A percentile compares a stretch with the other conserved stretches of the same genome.
These are phyloP conservation scores for Pinna nobilis DNA, from an alignment of 1,140 invertebrate genomes.

Conservation along the genomic window DNA sequence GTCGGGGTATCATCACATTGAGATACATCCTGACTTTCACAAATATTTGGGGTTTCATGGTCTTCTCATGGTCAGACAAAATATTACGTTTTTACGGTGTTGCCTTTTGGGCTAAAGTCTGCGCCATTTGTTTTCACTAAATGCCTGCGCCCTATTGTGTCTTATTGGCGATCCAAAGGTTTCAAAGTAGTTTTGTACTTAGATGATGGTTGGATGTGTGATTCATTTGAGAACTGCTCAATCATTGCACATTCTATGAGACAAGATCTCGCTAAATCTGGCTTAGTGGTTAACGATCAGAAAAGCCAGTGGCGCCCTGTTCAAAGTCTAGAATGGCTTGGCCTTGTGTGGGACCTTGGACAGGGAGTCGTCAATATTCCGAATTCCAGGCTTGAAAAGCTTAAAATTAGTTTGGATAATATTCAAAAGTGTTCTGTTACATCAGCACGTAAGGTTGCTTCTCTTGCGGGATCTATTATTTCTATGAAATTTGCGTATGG, in stretches of 20 bases:
- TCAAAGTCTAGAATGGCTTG: slow-evolving; percentile 34
- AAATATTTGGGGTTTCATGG: slow-evolving; percentile 28
- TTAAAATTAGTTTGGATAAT: slow-evolving; percentile 2
- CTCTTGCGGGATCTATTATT: slow-evolving; percentile 31
- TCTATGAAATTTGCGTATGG: slow-evolving; percentile 34
- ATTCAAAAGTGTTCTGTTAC: neutral
- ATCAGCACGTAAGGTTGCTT: neutral
- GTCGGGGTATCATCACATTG: slow-evolving; percentile 15
- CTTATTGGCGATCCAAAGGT: slow-evolving; percentile 24
- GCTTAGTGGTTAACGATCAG: slow-evolving; percentile 34
- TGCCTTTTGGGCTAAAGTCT: slow-evolving; percentile 30
- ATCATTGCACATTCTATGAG: neutral
- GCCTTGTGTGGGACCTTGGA: slow-evolving; percentile 14
- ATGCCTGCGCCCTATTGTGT: slow-evolving; percentile 26
- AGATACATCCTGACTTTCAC: slow-evolving; percentile 12
- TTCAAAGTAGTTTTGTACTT: slow-evolving; percentile 41
- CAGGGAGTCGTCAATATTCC: slow-evolving; percentile 14
- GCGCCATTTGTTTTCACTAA: slow-evolving; percentile 37
- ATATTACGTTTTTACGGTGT: slow-evolving; percentile 34
- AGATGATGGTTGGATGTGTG: slow-evolving; percentile 31
- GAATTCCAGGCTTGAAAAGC: slow-evolving; percentile 14
- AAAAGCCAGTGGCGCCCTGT: slow-evolving; percentile 28
- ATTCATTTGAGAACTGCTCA: neutral
- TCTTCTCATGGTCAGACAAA: slow-evolving; percentile 21
- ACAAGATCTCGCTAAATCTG: slow-evolving; percentile 1